Base-by-base conservation (phyloP, 2,113 vertebrate species). In the Erythrolamprus reginae region DNA sequence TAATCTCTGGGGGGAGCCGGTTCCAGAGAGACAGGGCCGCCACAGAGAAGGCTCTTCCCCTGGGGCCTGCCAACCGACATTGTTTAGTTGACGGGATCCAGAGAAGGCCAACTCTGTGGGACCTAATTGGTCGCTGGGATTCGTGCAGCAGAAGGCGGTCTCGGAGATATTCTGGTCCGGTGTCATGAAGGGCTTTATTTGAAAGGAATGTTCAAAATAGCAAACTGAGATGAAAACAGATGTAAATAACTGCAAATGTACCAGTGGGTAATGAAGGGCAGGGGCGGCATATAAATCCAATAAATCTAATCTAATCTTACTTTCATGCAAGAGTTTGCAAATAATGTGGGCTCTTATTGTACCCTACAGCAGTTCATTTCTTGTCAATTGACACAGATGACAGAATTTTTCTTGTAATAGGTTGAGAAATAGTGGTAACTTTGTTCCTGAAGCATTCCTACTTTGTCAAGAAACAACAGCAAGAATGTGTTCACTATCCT, bases 331-430 rank as follows among this genome's bases (percentile, higher is more conserved):
- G 9, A 13, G 33, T 92, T 95, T 93, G 92, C 45, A 93, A 89
- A 95, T 95, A 94, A 93, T 90, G 61, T 65, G 83, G 15, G 42
- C 1, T 82, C 82, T 92, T 82, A n/a, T 82, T 83, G 33, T 90
- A 88, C 52, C 84, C 82, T 88, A 52, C 77, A 90, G 88, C 82
- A 90, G 93, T 95, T 95, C 93, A 94, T 94, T 90, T 96, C 89
- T 92, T 84, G 26, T 90, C 94, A 94, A 95, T 94, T 95, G 91
- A 90, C 42, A 82, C 88, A 93, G 89, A 89, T 93, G 90, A 84
- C 90, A 93, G 89, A 90, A 38, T 77, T 88, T 52, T 24, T 93
- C 92, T 88, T 92, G 47, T 93, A 95, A 93, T 89, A 89, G 84
- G 28, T 10, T 93, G 89, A 95, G 33, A 77, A 70, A 92, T 92